Percentiles rank a stretch among this genome's conserved stretches.
These are phyloP conservation scores for Bellardia pandia DNA, from an alignment of 2,888 invertebrate genomes.

Conservation along the genomic window DNA sequence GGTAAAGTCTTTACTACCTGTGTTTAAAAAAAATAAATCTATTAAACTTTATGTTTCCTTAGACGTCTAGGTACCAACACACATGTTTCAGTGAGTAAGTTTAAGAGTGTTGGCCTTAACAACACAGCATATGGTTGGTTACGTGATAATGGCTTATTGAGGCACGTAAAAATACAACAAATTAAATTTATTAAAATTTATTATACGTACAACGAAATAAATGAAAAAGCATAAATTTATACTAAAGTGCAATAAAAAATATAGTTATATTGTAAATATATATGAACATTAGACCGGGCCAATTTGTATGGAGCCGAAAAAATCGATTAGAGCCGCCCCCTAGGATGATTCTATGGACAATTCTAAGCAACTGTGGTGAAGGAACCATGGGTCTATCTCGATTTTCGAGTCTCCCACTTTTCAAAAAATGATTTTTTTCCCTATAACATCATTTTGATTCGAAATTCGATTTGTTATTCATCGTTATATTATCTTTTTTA, in stretches of 20 bases:
- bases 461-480: too few species aligned
- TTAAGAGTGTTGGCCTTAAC: background rate
- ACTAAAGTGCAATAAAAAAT: slow-evolving; percentile 22
- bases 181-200: slow-evolving; percentile 71
- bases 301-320: too few species aligned
- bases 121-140: slow-evolving; percentile 55
- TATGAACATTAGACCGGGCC: too few species aligned
- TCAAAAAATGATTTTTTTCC: too few species aligned
- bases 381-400: too few species aligned
- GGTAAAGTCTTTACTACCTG: slow-evolving; percentile 7
- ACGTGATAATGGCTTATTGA: slow-evolving; percentile 53
- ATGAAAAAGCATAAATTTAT: slow-evolving; percentile 49
- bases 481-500: too few species aligned
- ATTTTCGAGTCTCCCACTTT: too few species aligned
- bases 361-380: too few species aligned
- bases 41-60: slow-evolving; percentile 36
- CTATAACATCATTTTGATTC: too few species aligned
- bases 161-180: slow-evolving; percentile 63
- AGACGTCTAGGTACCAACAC: background rate
- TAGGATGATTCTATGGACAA: too few species aligned
- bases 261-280: background rate
- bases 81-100: background rate
- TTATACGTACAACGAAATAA: slow-evolving; percentile 43
- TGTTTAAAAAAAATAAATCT: background rate
- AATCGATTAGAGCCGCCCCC: too few species aligned